A percentile compares a stretch with the other conserved stretches of the same genome.
phyloP scores from a whole-genome alignment of 2,888 invertebrate genomes.

The Clistopyga incitator region DNA sequence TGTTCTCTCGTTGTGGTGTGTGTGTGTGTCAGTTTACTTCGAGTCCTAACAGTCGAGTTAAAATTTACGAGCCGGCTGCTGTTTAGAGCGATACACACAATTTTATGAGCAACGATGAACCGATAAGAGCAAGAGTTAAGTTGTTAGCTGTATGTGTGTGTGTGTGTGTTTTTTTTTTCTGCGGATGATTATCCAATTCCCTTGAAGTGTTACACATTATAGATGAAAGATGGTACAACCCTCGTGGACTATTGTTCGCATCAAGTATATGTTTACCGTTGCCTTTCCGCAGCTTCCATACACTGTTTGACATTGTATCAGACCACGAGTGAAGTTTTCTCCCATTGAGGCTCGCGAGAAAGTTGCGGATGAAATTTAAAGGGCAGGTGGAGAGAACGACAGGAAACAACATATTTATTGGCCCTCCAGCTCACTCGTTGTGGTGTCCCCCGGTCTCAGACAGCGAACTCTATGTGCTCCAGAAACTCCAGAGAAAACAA shows the following conservation, averaged over 20 bases:
- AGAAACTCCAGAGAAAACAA: constrained; percentile 28
- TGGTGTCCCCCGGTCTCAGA: constrained; percentile 2
- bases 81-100: constrained; percentile 37
- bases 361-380: constrained; percentile 37
- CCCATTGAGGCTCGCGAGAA: not conserved
- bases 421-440: constrained; percentile 52
- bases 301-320: constrained; percentile 6
- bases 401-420: constrained; percentile 63
- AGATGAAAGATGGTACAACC: constrained; percentile 19
- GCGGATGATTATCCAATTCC: constrained; percentile 57
- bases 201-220: constrained; percentile 25
- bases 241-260: not conserved
- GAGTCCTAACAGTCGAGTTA: not conserved
- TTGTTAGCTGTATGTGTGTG: too few relatives aligned
- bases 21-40: constrained; percentile 27
- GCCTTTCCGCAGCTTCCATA: not conserved
- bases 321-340: not conserved
- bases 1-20: not conserved
- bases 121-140: constrained; percentile 1
- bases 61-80: constrained; percentile 57
- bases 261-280: not conserved
- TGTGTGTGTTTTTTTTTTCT: too few relatives aligned
- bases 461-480: constrained; percentile 4
- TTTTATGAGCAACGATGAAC: constrained; percentile 64
- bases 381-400: constrained; percentile 57